phyloP scores from a whole-genome alignment of 2,888 invertebrate species.

The Syrista parreyssii region DNA sequence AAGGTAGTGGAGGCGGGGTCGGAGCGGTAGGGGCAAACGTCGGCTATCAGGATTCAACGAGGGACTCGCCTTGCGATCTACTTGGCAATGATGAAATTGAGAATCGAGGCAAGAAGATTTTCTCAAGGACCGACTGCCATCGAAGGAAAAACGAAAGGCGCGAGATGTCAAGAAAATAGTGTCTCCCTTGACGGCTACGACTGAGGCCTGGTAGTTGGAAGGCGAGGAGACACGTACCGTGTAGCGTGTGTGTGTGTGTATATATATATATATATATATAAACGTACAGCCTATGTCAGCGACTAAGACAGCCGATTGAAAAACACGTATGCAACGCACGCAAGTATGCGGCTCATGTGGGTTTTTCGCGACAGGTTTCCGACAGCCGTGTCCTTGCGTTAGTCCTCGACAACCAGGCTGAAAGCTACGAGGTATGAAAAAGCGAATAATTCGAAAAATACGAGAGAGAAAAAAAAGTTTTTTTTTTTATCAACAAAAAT shows the following conservation, averaged over 20 bases:
- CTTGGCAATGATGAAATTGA: slow-evolving; percentile 55
- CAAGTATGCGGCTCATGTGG: neutral
- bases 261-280: too few relatives aligned
- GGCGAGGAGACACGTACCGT: neutral
- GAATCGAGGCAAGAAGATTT: slow-evolving; percentile 60
- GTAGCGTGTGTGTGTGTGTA: too few relatives aligned
- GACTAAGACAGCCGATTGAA: neutral
- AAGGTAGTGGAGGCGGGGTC: neutral
- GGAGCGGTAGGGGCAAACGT: neutral
- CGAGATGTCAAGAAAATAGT: slow-evolving; percentile 19
- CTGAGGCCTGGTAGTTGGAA: neutral
- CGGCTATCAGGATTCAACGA: neutral
- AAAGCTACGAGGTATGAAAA: neutral
- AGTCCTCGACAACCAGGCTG: neutral
- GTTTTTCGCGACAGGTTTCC: slow-evolving; percentile 21
- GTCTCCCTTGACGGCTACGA: neutral
- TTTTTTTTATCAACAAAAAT: neutral
- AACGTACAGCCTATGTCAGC: neutral
- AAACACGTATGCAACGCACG: neutral
- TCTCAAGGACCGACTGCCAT: slow-evolving; percentile 57
- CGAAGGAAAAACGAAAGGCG: slow-evolving; percentile 64
- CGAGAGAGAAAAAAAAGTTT: too few relatives aligned
- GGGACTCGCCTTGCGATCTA: slow-evolving; percentile 33
- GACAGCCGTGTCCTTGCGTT: slow-evolving; percentile 3
- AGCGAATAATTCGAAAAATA: neutral